A percentile compares a stretch with the other conserved stretches of the same genome.
These are phyloP conservation scores for Drosophila santomea DNA, from an alignment of 1,140 invertebrate species.

Conservation along the genomic window DNA sequence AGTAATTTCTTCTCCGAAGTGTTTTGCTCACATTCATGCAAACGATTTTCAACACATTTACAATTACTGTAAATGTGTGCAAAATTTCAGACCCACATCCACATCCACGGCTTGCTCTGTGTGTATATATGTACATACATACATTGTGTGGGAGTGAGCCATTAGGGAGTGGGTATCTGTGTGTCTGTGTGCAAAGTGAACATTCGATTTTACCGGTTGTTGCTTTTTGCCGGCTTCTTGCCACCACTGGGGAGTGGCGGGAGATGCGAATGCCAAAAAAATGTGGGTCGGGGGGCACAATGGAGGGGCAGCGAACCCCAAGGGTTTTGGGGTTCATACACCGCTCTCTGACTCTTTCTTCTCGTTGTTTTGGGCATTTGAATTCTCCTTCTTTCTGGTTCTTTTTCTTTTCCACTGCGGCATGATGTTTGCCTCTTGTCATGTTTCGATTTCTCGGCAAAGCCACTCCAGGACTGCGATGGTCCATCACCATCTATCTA, in stretches of 20 bases:
- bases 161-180: conserved; percentile 5
- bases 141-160: conserved; percentile 33
- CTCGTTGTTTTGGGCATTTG: conserved; percentile 61
- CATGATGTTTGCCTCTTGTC: conserved; percentile 43
- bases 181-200: conserved; percentile 66
- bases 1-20: conserved; percentile 48
- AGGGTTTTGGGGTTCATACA: conserved; percentile 1
- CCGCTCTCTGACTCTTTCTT: conserved; percentile 20
- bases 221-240: conserved; percentile 79
- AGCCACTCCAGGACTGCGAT: conserved; percentile 10
- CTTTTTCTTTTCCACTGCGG: not conserved
- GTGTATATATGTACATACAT: conserved; percentile 9
- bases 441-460: conserved; percentile 42
- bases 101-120: conserved; percentile 18
- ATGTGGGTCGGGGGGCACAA: not conserved
- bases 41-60: conserved; percentile 84
- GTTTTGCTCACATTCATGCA: conserved; percentile 81
- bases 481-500: conserved; percentile 22
- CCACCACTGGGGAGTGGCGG: conserved; percentile 4
- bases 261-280: not conserved
- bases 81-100: conserved; percentile 69
- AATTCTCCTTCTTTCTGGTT: conserved; percentile 32
- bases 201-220: conserved; percentile 83
- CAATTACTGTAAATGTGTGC: conserved; percentile 84
- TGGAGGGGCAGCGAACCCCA: conserved; percentile 2